Percentiles rank a stretch among this genome's conserved stretches.
phyloP scores from a whole-genome alignment of 2,888 invertebrate genomes.

The Chydorus sphaericus region DNA sequence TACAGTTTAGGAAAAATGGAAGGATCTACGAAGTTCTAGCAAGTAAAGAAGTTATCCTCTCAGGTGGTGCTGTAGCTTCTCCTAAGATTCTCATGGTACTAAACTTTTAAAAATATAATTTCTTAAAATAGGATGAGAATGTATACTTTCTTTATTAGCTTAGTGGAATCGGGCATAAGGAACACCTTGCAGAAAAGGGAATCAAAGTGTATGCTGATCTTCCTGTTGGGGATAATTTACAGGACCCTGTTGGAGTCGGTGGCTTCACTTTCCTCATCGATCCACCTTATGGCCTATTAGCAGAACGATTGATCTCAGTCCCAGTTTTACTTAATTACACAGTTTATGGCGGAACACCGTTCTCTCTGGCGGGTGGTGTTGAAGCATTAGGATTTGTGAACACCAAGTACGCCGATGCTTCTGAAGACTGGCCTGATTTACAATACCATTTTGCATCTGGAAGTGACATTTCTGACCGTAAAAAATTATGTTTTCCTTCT shows the following conservation, averaged over 20 bases:
- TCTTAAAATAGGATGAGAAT: too few species aligned
- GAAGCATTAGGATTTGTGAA: constrained; percentile 29
- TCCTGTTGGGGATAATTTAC: constrained; percentile 28
- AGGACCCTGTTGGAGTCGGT: constrained; percentile 52
- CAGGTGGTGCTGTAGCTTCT: constrained; percentile 59
- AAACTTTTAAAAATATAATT: too few species aligned
- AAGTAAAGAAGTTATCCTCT: constrained; percentile 58
- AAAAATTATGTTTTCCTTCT: too few species aligned
- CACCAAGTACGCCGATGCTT: constrained; percentile 37
- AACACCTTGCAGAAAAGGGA: constrained; percentile 39
- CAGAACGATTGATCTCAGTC: background rate
- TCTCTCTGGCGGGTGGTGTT: constrained; percentile 17
- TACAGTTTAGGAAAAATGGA: constrained; percentile 56
- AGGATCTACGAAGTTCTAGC: constrained; percentile 47
- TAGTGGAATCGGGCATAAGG: constrained; percentile 55
- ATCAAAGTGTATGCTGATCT: constrained; percentile 31
- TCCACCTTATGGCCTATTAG: constrained; percentile 18
- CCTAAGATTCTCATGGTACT: constrained; percentile 65
- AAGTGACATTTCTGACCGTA: too few species aligned
- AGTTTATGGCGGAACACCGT: constrained; percentile 19
- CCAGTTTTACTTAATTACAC: constrained; percentile 2
- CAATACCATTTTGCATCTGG: constrained; percentile 85
- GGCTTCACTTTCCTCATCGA: constrained; percentile 42
- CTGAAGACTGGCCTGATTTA: constrained; percentile 65
- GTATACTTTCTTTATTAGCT: too few species aligned